Evolutionary conservation across 2,113 vertebrate species (phyloP).

Genomic region (Cyanistes caeruleus): DNA sequence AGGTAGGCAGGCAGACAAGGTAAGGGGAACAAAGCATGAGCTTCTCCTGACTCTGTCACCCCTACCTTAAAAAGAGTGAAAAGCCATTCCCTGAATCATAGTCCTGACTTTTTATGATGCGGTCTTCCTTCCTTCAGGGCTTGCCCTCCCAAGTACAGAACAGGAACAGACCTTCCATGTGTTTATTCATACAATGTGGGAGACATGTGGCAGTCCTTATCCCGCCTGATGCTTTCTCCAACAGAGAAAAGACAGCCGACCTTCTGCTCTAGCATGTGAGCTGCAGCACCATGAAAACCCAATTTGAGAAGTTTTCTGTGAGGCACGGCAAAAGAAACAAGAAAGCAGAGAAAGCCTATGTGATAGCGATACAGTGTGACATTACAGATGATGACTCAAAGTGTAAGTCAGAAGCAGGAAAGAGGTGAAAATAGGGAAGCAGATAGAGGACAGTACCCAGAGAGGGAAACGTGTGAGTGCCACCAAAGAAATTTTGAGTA

Average conservation of each 20-base stretch:
- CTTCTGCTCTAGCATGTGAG: accelerated
- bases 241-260: background rate
- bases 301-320: background rate
- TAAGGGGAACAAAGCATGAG: accelerated
- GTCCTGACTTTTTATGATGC: background rate
- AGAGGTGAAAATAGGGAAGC: background rate
- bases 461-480: background rate
- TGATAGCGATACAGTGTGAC: background rate
- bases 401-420: background rate
- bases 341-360: background rate
- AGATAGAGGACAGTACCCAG: background rate
- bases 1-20: background rate
- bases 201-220: background rate
- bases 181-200: accelerated
- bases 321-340: background rate
- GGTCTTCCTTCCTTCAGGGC: background rate
- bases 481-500: background rate
- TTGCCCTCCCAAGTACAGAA: background rate
- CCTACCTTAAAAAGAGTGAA: background rate
- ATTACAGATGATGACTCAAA: background rate
- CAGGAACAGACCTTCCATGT: accelerated
- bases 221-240: background rate
- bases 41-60: background rate
- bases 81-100: background rate
- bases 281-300: background rate